A percentile compares a stretch with the other conserved stretches of the same genome.
Evolutionary conservation across 2,888 invertebrate species (phyloP).

Genomic region (Drosophila austrosaltans): DNA sequence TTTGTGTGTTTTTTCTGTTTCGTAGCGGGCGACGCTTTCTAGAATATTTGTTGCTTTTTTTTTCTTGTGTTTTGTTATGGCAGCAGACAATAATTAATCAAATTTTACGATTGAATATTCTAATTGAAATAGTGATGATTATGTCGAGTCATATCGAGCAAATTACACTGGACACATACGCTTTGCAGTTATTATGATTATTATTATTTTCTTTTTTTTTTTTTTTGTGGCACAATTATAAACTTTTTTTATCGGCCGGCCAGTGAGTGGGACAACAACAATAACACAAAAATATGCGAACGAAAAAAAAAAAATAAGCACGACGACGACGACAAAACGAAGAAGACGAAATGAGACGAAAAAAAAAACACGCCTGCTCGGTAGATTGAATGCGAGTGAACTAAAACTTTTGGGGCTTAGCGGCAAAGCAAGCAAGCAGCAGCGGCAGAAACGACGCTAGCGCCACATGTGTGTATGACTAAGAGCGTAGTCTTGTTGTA

Average conservation of each 20-base stretch:
- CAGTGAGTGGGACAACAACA: slow-evolving; percentile 16
- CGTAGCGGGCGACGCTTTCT: slow-evolving; percentile 10
- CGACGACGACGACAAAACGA: slow-evolving; percentile 42
- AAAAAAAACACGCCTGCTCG: slow-evolving; percentile 75
- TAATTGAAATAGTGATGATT: slow-evolving; percentile 9
- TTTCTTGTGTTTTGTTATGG: background rate
- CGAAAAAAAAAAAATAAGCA: slow-evolving; percentile 41
- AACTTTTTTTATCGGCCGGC: slow-evolving; percentile 18
- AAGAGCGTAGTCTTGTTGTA: slow-evolving; percentile 8
- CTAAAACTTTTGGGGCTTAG: slow-evolving; percentile 53
- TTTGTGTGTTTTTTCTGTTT: slow-evolving; percentile 16
- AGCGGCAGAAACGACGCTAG: slow-evolving; percentile 40
- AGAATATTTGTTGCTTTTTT: background rate
- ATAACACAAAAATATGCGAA: slow-evolving; percentile 34
- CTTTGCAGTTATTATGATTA: background rate
- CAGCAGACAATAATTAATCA: slow-evolving; percentile 16
- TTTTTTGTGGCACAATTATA: slow-evolving; percentile 8
- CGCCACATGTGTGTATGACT: slow-evolving; percentile 20
- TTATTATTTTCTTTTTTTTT: background rate
- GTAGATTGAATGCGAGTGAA: slow-evolving; percentile 77
- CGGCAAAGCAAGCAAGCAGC: slow-evolving; percentile 38
- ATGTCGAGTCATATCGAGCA: background rate
- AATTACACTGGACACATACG: slow-evolving; percentile 10
- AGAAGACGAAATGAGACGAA: slow-evolving; percentile 35
- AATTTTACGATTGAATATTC: slow-evolving; percentile 3